A percentile compares a stretch with the other conserved stretches of the same genome.
These are phyloP conservation scores for Nephrotoma guestfalica DNA, from an alignment of 2,888 invertebrate genomes.

Conservation along the genomic window DNA sequence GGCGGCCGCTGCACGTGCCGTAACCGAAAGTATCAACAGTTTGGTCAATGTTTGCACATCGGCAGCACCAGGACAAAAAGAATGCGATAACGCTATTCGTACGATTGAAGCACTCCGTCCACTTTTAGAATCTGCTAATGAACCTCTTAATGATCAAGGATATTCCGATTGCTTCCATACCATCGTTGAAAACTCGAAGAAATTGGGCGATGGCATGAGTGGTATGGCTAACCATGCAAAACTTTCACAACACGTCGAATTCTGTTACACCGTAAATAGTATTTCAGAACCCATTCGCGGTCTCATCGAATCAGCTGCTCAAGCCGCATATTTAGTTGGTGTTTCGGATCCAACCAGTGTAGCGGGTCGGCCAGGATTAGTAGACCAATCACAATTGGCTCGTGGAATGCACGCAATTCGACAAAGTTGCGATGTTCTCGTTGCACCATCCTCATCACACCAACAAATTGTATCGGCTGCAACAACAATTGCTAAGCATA, in stretches of 20 bases:
- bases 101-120: constrained; percentile 77
- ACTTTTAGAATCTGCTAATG: constrained; percentile 68
- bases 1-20: constrained; percentile 73
- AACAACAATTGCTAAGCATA: constrained; percentile 90
- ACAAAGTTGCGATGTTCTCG: constrained; percentile 67
- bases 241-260: constrained; percentile 68
- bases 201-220: constrained; percentile 79
- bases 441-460: constrained; percentile 55
- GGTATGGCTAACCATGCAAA: constrained; percentile 89
- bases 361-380: constrained; percentile 75
- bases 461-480: constrained; percentile 81
- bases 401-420: constrained; percentile 84
- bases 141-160: constrained; percentile 74
- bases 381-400: constrained; percentile 77
- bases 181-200: constrained; percentile 77
- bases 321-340: constrained; percentile 89
- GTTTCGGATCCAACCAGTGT: constrained; percentile 82
- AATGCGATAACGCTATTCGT: constrained; percentile 89
- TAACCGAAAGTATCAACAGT: constrained; percentile 85
- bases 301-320: constrained; percentile 83
- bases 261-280: constrained; percentile 66
- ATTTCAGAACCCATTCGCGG: constrained; percentile 84
- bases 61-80: constrained; percentile 89
- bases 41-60: constrained; percentile 58
- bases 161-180: constrained; percentile 90